phyloP scores from a whole-genome alignment of 2,888 invertebrate genomes.

The Phasia obesa region DNA sequence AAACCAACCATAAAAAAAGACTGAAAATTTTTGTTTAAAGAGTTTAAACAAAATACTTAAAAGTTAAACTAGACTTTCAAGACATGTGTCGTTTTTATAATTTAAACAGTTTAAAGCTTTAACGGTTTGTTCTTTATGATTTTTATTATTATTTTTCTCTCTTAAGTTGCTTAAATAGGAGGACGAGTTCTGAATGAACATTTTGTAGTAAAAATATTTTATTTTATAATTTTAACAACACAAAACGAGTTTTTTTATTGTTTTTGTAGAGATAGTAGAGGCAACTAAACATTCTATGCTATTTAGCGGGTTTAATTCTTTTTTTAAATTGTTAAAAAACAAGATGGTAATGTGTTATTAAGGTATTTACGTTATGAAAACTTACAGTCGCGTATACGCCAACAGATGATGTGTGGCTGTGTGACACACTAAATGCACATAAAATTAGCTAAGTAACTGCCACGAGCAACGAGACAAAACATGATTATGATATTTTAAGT shows the following conservation, averaged over 20 bases:
- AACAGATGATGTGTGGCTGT: too few relatives aligned
- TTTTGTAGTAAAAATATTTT: constrained; percentile 11
- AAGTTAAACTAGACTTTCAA: constrained; percentile 23
- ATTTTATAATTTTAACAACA: neutral
- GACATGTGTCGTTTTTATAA: constrained; percentile 22
- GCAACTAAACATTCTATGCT: neutral
- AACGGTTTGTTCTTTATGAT: constrained; percentile 28
- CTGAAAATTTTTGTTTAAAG: constrained; percentile 11
- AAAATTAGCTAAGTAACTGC: constrained; percentile 40
- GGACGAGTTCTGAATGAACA: neutral
- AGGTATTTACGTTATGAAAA: too few relatives aligned
- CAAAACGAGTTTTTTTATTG: constrained; percentile 46
- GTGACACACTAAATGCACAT: constrained; percentile 7
- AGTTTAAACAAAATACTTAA: neutral
- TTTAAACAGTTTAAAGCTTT: constrained; percentile 10
- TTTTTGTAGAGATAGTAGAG: neutral
- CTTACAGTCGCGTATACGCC: too few relatives aligned
- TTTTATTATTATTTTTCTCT: neutral
- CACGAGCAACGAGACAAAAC: constrained; percentile 15
- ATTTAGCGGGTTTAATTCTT: neutral
- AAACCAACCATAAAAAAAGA: constrained; percentile 58
- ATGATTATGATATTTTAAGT: constrained; percentile 17
- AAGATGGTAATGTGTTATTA: constrained; percentile 58
- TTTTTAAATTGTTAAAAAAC: constrained; percentile 15
- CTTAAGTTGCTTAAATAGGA: neutral